Evolutionary conservation across 1,140 invertebrate genomes (phyloP).

Genomic region (Platyscapa corneri): DNA sequence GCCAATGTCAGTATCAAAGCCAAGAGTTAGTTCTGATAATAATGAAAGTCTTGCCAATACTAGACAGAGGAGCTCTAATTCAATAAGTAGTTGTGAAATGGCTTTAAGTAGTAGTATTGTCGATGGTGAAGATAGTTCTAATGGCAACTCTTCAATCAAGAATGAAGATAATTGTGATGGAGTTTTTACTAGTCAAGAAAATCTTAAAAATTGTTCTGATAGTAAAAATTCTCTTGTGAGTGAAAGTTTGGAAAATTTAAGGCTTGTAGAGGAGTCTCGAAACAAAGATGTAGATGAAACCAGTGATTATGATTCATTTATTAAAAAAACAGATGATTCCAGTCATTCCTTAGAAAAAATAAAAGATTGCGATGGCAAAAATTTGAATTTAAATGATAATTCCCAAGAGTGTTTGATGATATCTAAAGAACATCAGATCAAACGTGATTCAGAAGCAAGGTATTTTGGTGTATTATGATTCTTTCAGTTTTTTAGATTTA

Average conservation of each 20-base stretch:
- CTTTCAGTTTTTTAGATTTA: neutral
- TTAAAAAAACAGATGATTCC: constrained; percentile 7
- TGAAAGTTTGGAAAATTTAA: constrained; percentile 19
- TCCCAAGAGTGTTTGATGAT: constrained; percentile 36
- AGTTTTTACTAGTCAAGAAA: constrained; percentile 44
- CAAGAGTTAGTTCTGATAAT: constrained; percentile 55
- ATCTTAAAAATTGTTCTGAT: constrained; percentile 19
- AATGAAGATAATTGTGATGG: constrained; percentile 51
- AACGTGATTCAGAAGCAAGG: constrained; percentile 61
- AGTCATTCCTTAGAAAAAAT: constrained; percentile 41
- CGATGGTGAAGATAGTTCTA: constrained; percentile 65
- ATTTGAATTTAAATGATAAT: constrained; percentile 3
- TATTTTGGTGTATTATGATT: constrained; percentile 43
- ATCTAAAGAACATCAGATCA: constrained; percentile 47
- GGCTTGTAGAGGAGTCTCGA: neutral
- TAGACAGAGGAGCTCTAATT: constrained; percentile 70
- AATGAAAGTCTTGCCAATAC: constrained; percentile 57
- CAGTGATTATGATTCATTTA: constrained; percentile 1
- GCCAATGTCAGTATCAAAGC: constrained; percentile 69
- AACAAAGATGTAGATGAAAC: neutral
- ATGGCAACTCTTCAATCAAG: constrained; percentile 58
- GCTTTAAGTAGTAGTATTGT: constrained; percentile 67
- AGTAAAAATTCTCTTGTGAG: constrained; percentile 20
- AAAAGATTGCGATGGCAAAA: constrained; percentile 33
- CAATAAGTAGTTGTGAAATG: constrained; percentile 74